These are phyloP conservation scores for Chorisops tibialis DNA, from an alignment of 2,888 invertebrate species.

Conservation along the genomic window DNA sequence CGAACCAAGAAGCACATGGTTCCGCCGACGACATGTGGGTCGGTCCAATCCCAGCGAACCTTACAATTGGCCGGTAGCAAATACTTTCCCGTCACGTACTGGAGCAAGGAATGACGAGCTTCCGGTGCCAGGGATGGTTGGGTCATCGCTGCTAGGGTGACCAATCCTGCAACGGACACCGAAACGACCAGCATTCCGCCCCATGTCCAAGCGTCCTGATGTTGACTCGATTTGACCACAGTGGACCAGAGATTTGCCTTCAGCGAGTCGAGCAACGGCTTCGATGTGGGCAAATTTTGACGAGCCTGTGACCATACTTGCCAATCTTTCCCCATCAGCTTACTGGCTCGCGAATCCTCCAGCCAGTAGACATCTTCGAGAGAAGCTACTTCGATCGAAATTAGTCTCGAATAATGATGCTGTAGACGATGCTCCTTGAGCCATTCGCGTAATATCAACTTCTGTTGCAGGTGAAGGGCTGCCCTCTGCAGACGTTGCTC, in stretches of 20 bases:
- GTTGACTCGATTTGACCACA: conserved; percentile 79
- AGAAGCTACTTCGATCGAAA: conserved; percentile 78
- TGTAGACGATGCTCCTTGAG: conserved; percentile 70
- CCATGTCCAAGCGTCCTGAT: conserved; percentile 89
- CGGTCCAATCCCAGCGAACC: conserved; percentile 82
- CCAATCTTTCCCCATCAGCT: conserved; percentile 76
- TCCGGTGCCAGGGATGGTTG: conserved; percentile 87
- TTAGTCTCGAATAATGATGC: conserved; percentile 68
- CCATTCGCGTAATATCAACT: conserved; percentile 83
- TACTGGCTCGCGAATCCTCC: conserved; percentile 75
- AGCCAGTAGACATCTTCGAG: conserved; percentile 88
- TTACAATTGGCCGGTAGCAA: conserved; percentile 82
- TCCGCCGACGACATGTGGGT: conserved; percentile 84
- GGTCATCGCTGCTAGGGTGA: conserved; percentile 86
- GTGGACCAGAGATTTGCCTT: conserved; percentile 83
- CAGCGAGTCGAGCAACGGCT: conserved; percentile 70
- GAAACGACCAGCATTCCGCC: conserved; percentile 90
- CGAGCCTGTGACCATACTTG: conserved; percentile 75
- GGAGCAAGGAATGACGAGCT: conserved; percentile 82
- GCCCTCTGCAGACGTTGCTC: conserved; percentile 80
- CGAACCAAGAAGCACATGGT: conserved; percentile 87
- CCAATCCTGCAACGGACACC: conserved; percentile 82
- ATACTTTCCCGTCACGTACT: conserved; percentile 90
- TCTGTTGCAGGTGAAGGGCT: conserved; percentile 75
- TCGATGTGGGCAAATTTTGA: conserved; percentile 77